Conservation (phyloP, 2,888 invertebrate genomes). For the Kuschelorhynchus macadamiae region DNA sequence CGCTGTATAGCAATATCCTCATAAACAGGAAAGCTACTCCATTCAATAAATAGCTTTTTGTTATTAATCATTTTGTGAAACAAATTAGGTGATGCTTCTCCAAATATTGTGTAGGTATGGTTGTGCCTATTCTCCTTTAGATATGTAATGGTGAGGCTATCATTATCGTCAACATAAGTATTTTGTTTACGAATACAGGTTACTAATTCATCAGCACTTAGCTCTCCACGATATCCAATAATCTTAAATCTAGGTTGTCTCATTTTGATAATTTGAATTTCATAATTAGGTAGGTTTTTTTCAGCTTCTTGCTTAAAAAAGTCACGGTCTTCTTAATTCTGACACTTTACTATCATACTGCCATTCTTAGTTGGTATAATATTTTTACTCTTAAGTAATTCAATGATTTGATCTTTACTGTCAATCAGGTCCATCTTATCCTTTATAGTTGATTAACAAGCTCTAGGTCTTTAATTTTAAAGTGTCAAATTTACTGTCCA, state of each 20-base stretch:
- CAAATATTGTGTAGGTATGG: background rate
- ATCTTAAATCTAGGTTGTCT: constrained; percentile 6
- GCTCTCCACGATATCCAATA: background rate
- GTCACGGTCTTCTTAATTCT: background rate
- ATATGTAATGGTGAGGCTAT: background rate
- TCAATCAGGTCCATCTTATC: constrained; percentile 8
- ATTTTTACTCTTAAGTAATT: constrained; percentile 12
- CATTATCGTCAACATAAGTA: background rate
- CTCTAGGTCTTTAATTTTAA: constrained; percentile 3
- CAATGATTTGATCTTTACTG: constrained; percentile 16
- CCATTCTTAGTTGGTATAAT: constrained; percentile 8
- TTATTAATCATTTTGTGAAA: background rate
- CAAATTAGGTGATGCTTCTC: background rate
- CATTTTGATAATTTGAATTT: background rate
- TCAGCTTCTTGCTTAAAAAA: background rate
- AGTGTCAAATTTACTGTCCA: constrained; percentile 12
- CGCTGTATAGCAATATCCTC: too few species aligned
- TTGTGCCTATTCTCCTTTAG: background rate
- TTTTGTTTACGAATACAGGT: constrained; percentile 7
- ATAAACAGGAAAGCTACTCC: constrained; percentile 3
- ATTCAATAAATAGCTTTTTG: constrained; percentile 12
- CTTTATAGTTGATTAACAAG: constrained; percentile 12
- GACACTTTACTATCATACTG: constrained; percentile 2
- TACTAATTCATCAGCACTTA: constrained; percentile 2
- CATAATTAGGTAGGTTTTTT: constrained; percentile 7